A percentile compares a stretch with the other conserved stretches of the same genome.
These are phyloP conservation scores for Pseudopleuronectes americanus DNA, from an alignment of 2,797 vertebrate genomes.

Conservation along the genomic window DNA sequence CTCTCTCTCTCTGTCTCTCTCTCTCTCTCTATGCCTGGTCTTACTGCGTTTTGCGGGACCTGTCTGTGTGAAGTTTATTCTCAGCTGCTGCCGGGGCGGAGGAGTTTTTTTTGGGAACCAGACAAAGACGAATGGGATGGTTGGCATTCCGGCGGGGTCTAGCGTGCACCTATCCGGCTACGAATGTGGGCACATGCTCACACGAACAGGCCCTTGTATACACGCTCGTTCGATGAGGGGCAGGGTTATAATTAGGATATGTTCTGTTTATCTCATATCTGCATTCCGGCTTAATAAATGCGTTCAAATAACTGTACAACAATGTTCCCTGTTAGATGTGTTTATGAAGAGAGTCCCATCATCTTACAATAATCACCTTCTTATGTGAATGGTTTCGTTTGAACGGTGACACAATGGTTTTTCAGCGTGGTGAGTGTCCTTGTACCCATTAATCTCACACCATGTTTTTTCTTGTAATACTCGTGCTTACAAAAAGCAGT, in stretches of 20 bases:
- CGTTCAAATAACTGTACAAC: too few relatives aligned
- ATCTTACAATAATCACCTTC: too few relatives aligned
- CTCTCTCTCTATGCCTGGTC: neutral
- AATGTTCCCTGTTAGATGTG: too few relatives aligned
- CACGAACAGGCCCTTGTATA: neutral
- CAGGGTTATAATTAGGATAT: neutral
- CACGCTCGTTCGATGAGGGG: neutral
- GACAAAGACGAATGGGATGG: constrained; percentile 73
- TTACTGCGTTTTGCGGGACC: neutral
- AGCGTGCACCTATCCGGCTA: neutral
- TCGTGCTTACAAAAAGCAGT: too few relatives aligned
- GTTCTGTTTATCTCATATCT: constrained; percentile 2
- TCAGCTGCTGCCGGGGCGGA: constrained; percentile 64
- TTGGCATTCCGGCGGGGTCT: constrained; percentile 64
- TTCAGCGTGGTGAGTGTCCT: too few relatives aligned
- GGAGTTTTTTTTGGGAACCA: constrained; percentile 76
- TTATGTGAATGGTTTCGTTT: too few relatives aligned
- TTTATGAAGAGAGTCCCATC: too few relatives aligned
- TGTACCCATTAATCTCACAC: too few relatives aligned
- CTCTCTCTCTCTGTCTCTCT: neutral
- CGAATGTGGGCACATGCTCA: neutral
- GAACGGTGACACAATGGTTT: too few relatives aligned
- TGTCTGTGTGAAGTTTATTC: constrained; percentile 60
- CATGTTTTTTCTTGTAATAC: too few relatives aligned
- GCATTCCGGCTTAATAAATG: neutral